These are phyloP conservation scores for Hydriomena furcata DNA, from an alignment of 2,888 invertebrate genomes.

Conservation along the genomic window DNA sequence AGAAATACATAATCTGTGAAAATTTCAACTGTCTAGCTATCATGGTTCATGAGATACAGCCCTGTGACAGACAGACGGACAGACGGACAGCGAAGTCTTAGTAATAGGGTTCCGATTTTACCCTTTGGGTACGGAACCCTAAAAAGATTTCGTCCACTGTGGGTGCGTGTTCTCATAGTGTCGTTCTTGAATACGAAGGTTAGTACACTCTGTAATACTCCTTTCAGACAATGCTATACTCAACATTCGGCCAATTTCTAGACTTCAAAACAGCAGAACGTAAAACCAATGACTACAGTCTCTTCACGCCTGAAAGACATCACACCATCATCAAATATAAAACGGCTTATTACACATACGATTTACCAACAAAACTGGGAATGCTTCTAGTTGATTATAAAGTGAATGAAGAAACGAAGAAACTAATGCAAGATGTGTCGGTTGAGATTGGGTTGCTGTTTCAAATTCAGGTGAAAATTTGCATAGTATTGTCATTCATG, in stretches of 20 bases:
- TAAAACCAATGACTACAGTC: conserved; percentile 47
- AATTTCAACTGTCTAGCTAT: too few relatives aligned
- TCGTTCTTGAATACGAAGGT: too few relatives aligned
- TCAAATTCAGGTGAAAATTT: conserved; percentile 90
- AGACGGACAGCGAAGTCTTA: too few relatives aligned
- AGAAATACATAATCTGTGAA: too few relatives aligned
- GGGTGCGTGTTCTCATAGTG: too few relatives aligned
- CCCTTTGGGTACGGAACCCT: too few relatives aligned
- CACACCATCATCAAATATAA: conserved; percentile 92
- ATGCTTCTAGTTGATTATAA: conserved; percentile 89
- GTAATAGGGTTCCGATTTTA: too few relatives aligned
- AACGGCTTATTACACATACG: conserved; percentile 94
- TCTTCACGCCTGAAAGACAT: conserved; percentile 91
- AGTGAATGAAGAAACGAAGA: conserved; percentile 86
- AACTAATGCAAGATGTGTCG: conserved; percentile 89
- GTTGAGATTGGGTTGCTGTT: conserved; percentile 95
- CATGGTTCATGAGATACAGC: too few relatives aligned
- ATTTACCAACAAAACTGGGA: conserved; percentile 92
- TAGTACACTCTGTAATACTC: too few relatives aligned
- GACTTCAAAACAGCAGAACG: conserved; percentile 86
- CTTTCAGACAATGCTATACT: conserved; percentile 78
- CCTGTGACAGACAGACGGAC: too few relatives aligned
- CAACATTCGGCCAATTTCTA: conserved; percentile 89
- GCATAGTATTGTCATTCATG: background rate
- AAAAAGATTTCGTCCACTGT: too few relatives aligned